Evolutionary conservation across 2,113 vertebrate species (phyloP), one percentile per base, ranked within the genome.

Genomic region (Oreochromis niloticus): DNA sequence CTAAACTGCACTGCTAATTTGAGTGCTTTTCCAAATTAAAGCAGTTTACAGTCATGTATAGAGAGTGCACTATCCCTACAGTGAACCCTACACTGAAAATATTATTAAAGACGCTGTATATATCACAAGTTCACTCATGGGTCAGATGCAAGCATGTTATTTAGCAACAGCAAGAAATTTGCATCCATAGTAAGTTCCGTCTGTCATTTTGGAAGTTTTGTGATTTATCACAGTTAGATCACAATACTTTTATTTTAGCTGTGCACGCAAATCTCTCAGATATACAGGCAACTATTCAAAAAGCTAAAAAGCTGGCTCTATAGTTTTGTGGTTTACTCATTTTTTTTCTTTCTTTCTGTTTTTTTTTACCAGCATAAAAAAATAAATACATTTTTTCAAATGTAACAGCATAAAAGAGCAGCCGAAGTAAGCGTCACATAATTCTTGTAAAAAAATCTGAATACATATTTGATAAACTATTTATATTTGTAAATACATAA

Each of bases 401-500:
- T 1, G 19, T 41, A 68, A 41, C 36, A 41, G n/a, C 6, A 71
- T 41, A 6, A 24, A 36, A 63, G 63, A 1, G 3, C n/a, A 43
- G 36, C 22, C 1, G 4, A 43, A 24, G 4, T n/a, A 43, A 71
- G 7, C 12, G 1, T 73, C 16, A 1, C 68, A 73, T 24, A 27
- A 27, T 46, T 9, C 0, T 46, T 13, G 0, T 46, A 46, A 61
- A 36, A 54, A 43, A 27, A 27, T 3, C 1, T 0, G 68, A 30
- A 73, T 27, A 27, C 41, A 27, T 46, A 46, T 46, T 73, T 73
- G n/a, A 46, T 4, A 24, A 22, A 16, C n/a, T 0, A 43, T 43
- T 71, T 66, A 4, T n/a, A 13, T 66, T 68, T 71, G 19, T 43
- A 27, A 71, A 71, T 24, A 6, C n/a, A 43, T 43, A 6, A 6